Evolutionary conservation across 2,888 invertebrate species (phyloP), one percentile per base, ranked within the genome.

Genomic region (Poecilus cupreus): DNA sequence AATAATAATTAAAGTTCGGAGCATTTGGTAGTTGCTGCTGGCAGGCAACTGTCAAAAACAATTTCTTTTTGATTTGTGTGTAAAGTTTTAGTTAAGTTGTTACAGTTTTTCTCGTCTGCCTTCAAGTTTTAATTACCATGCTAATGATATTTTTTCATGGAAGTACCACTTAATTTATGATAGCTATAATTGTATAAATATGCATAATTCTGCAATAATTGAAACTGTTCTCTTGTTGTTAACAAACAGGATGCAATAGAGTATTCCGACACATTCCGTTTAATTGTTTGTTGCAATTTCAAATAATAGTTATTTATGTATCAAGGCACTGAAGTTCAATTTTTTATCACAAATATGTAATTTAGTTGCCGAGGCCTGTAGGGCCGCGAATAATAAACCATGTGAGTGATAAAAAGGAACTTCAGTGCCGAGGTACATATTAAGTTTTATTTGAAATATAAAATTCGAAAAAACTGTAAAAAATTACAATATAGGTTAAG

Each of bases 51-150:
- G 77, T 77, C 77, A 77, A 24, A 37, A 39, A 77, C 77, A 77
- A 57, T 77, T 77, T 39, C 77, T 37, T 16, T 43, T 77, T 77
- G 77, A 77, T 77, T 77, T 77, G 77, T 77, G 77, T 60, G 26
- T 39, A 77, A 77, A 77, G 51, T 68, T 68, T 39, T 68, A 68
- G 39, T 76, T 46, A 76, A 76, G 77, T 60, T 75, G 60, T 39
- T 60, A 46, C 72, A 72, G 22, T 72, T 72, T 72, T 72, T 70
- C 64, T 8, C 70, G 39, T 72, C 43, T 11, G 20, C n/a, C 18
- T 46, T 24, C 20, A 72, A 43, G 43, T 70, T 72, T 72, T 72
- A 72, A 72, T 72, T 72, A 72, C 72, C 20, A 72, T 72, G 72
- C 43, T 72, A 72, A 72, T 72, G 72, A 72, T 72, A 39, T 20